Base-by-base conservation (phyloP, 2,113 vertebrate species). In the Microtus montanus region DNA sequence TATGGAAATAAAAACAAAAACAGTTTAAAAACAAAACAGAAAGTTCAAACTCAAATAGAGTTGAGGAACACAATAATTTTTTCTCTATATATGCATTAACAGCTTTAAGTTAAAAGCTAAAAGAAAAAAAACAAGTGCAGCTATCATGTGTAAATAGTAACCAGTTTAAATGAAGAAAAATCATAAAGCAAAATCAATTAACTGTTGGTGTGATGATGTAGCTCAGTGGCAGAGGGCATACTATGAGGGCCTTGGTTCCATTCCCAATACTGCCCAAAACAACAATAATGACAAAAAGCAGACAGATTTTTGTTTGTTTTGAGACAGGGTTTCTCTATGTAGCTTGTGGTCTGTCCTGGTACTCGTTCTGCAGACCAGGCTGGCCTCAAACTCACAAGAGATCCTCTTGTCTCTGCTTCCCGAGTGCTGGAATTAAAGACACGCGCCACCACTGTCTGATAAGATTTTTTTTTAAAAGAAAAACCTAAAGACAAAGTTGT, bases 401-500 rank as follows among this genome's bases (percentile, higher is more conserved):
- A 58, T 58, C 58, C 6, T 58, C 58, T 20, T 58, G 54, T 5
- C 58, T 58, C 58, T 58, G 58, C 58, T 58, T 58, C 58, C 58
- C 58, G 19, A 58, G 58, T 58, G 19, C 19, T 58, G 58, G 58
- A 20, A 58, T 58, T 58, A 58, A 58, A 58, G 58, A 17, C 58
- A 58, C 2, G 6, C 58, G 19, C 58, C 19, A 58, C 58, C 58
- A 58, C 0, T 2, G 58, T 20, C 19, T 58, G 58, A 58, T 58
- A 58, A 58, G 58, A 58, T 58, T 79, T n/a, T 38, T 71, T 54
- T 58, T 19, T 47, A 8, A 58, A 58, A 58, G 47, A 64, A 86
- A 93, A 87, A 73, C 24, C 54, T 47, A 68, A 92, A 95, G 41
- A 84, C 22, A 70, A 79, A 92, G 54, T 61, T 83, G 74, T 35